Evolutionary conservation across 2,888 invertebrate genomes (phyloP), one percentile per base, ranked within the genome.

Genomic region (Cerceris rybyensis): DNA sequence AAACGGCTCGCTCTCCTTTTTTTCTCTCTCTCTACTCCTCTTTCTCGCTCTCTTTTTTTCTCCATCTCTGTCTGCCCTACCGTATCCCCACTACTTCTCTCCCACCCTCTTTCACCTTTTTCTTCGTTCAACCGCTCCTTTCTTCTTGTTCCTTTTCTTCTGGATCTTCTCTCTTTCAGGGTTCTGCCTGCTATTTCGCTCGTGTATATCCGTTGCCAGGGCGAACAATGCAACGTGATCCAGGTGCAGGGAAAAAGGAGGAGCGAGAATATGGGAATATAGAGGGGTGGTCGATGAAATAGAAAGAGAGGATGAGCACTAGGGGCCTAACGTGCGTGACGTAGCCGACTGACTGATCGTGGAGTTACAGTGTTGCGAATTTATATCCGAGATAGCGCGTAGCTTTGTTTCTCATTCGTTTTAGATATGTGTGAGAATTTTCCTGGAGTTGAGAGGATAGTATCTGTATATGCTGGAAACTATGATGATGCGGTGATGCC

Each of bases 201-300:
- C 76, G 84, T 81, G 76, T 81, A 76, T 73, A 77, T 81, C 72
- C 80, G 67, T 58, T 73, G 75, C 72, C 70, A 70, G 73, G 67
- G 59, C 70, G 84, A 78, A 84, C 84, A 84, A 84, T 84, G 75
- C 82, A 82, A 84, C 80, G 82, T 78, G 85, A 82, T 84, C 84
- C 85, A 84, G 84, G 82, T 84, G 84, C 81, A 80, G 72, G 70
- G 70, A 78, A 70, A 75, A 79, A 80, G 70, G 57, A 80, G 77
- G 69, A 77, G 50, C 43, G 65, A 55, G 75, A 42, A 42, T 6
- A 64, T 52, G 59, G 39, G 16, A 58, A 43, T 43, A 41, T 43
- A 65, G 39, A 54, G 28, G 69, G 61, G 50, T 43, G 50, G 57
- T 39, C 41, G 14, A 52, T 46, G 41, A 49, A 42, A 59, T 2